These are phyloP conservation scores for Aleadryas rufinucha DNA, from an alignment of 2,113 vertebrate species.

Conservation along the genomic window DNA sequence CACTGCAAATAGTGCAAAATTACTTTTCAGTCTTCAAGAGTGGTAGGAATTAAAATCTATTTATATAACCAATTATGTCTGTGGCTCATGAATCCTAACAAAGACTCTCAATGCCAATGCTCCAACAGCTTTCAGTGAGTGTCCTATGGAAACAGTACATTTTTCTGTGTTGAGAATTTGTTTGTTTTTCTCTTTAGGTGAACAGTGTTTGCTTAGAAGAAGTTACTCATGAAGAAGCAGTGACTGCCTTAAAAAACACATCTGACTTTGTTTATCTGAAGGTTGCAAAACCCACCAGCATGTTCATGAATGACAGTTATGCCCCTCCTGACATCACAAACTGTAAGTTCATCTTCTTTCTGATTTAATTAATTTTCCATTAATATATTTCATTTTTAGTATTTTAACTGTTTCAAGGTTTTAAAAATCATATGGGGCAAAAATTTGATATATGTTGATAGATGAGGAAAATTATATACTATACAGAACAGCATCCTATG, in stretches of 20 bases:
- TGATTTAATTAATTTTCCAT: not conserved
- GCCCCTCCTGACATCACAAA: slow-evolving; percentile 91
- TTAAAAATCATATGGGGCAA: not conserved
- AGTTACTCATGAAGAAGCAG: slow-evolving; percentile 96
- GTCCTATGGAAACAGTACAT: not conserved
- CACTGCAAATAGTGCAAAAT: not conserved
- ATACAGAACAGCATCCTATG: not conserved
- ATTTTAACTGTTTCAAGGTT: not conserved
- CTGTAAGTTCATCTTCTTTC: slow-evolving; percentile 80
- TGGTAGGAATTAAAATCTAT: not conserved
- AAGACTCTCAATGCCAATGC: not conserved
- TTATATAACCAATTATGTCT: not conserved
- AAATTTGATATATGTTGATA: not conserved
- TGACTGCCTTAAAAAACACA: slow-evolving; percentile 98
- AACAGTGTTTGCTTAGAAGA: slow-evolving; percentile 94
- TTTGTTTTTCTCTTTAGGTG: slow-evolving; percentile 75
- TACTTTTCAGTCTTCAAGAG: not conserved
- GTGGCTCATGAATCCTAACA: not conserved
- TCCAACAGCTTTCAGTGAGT: not conserved
- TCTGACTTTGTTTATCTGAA: slow-evolving; percentile 95
- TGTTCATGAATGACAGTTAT: slow-evolving; percentile 94
- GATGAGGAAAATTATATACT: not conserved
- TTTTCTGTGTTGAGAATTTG: not conserved
- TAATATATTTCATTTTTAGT: not conserved
- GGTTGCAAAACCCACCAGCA: slow-evolving; percentile 94